These are phyloP conservation scores for Aelia acuminata DNA, from an alignment of 2,888 invertebrate genomes.

Conservation along the genomic window DNA sequence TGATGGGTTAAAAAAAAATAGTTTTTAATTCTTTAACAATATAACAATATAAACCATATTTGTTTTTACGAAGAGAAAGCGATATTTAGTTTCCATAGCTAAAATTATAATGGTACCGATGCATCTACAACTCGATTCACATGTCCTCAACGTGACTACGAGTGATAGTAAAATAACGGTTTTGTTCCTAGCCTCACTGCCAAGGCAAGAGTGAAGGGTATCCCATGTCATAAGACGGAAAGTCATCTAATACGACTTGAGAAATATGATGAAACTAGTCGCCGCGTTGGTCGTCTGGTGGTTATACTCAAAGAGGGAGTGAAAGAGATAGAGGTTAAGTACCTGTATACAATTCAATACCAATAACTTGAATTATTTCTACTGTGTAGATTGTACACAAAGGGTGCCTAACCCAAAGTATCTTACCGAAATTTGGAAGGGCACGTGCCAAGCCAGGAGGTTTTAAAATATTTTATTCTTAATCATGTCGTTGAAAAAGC, in stretches of 20 bases:
- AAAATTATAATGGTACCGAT: background rate
- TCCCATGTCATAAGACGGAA: background rate
- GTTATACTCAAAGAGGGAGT: no score
- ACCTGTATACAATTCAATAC: background rate
- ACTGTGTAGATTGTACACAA: no score
- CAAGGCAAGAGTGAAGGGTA: background rate
- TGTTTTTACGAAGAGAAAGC: no score
- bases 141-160: slow-evolving; percentile 7
- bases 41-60: no score
- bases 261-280: background rate
- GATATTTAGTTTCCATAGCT: background rate
- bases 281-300: background rate
- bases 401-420: no score
- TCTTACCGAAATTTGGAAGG: no score
- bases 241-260: background rate
- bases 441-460: no score
- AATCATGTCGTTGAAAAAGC: no score
- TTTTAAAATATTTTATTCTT: no score
- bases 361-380: background rate
- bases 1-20: no score
- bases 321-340: background rate
- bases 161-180: slow-evolving; percentile 6
- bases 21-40: no score
- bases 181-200: background rate
- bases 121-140: background rate